Evolutionary conservation across 2,888 invertebrate species (phyloP), one percentile per base, ranked within the genome.

Genomic region (Tetheella fluctuosa): DNA sequence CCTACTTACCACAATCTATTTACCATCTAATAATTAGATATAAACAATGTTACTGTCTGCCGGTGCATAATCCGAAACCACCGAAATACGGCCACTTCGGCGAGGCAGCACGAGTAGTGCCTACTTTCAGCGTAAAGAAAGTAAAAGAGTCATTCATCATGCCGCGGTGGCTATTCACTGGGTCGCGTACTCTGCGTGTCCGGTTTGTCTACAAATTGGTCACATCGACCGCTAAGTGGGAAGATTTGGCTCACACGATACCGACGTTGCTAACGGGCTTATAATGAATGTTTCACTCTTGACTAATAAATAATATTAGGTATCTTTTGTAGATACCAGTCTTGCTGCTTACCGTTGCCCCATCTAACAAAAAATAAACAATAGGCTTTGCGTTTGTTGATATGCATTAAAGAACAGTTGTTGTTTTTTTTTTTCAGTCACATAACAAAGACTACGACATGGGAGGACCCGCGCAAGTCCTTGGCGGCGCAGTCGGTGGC

Each of bases 381-480:
- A 17, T 15, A 13, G 3, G 34, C 13, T 34, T 34, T 13, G 20
- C 10, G 48, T 20, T 20, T 48, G 42, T 48, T 2, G 17, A 53
- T 13, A 5, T 13, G 15, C 10, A 48, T 56, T 48, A 13, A 17
- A 58, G 52, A 52, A 23, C 53, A 13, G 28, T n/a, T 30, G 34
- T 20, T 17, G 20, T 17, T 54, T 64, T 68, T 13, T 54, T 77
- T 74, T 88, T 86, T 23, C 95, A 98, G 97, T 93, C 98, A 98
- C 91, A 94, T 96, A 88, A 97, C 97, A 76, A 96, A 97, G 88
- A 97, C 97, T 65, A 98, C 98, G 75, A 97, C 97, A 83, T 98
- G 98, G 98, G 97, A 97, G 84, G 98, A 98, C 88, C 98, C 98
- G 10, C 95, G 98, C 71, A 97, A 97, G 89, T 95, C 96, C 25